phyloP scores from a whole-genome alignment of 2,888 invertebrate genomes.

The Drosophila quasianomalipes region DNA sequence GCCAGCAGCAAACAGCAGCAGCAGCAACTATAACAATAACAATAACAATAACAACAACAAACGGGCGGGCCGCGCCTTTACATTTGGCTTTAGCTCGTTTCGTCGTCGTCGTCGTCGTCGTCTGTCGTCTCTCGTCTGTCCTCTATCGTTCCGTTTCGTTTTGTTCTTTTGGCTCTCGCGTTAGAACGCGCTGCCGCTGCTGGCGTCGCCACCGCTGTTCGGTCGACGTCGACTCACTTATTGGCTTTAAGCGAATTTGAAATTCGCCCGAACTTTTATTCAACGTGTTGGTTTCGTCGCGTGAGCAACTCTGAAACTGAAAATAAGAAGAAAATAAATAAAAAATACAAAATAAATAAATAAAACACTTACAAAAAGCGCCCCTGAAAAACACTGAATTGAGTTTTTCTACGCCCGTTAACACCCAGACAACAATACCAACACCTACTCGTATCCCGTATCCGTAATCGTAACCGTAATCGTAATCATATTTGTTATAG shows the following conservation, averaged over 20 bases:
- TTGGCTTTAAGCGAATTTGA: slow-evolving; percentile 79
- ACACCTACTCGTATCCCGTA: slow-evolving; percentile 22
- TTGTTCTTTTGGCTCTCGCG: slow-evolving; percentile 52
- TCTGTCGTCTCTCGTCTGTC: slow-evolving; percentile 7
- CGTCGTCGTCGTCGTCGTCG: slow-evolving; percentile 25
- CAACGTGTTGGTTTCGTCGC: slow-evolving; percentile 80
- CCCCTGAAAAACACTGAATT: slow-evolving; percentile 34
- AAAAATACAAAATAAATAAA: slow-evolving; percentile 31
- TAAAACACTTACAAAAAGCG: slow-evolving; percentile 42
- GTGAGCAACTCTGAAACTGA: slow-evolving; percentile 75
- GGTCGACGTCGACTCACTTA: slow-evolving; percentile 66
- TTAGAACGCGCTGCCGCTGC: slow-evolving; percentile 48
- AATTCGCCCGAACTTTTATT: slow-evolving; percentile 79
- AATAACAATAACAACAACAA: slow-evolving; percentile 42
- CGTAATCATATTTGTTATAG: slow-evolving; percentile 21
- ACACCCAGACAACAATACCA: slow-evolving; percentile 20
- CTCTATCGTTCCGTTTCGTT: slow-evolving; percentile 50
- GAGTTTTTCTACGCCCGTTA: slow-evolving; percentile 36
- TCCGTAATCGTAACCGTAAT: slow-evolving; percentile 9
- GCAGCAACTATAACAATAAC: slow-evolving; percentile 26
- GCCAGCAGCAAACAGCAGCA: slow-evolving; percentile 24
- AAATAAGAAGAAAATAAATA: slow-evolving; percentile 43
- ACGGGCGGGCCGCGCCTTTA: slow-evolving; percentile 67
- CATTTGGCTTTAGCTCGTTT: slow-evolving; percentile 36
- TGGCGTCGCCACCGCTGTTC: slow-evolving; percentile 26